A percentile compares a stretch with the other conserved stretches of the same genome.
Conservation (phyloP, 2,888 invertebrate genomes). For the Pyrrhosoma nymphula region DNA sequence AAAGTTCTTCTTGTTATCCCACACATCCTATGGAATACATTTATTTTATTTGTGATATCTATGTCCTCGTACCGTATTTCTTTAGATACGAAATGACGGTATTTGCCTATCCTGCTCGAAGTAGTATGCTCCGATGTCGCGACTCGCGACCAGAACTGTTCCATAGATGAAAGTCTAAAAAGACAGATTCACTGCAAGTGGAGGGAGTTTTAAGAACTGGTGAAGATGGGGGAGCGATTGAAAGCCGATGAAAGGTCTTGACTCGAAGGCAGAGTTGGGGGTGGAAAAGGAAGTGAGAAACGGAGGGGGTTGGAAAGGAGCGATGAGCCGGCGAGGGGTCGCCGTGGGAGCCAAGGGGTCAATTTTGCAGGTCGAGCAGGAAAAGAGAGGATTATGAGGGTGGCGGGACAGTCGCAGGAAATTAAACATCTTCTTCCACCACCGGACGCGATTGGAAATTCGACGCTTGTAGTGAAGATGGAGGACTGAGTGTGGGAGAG, state of each 20-base stretch:
- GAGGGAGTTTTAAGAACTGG: no score
- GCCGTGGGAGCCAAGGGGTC: neutral
- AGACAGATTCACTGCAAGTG: no score
- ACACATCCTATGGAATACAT: no score
- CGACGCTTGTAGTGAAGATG: neutral
- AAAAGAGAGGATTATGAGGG: neutral
- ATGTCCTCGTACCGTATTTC: no score
- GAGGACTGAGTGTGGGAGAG: neutral
- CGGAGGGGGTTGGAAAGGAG: neutral
- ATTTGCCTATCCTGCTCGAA: no score
- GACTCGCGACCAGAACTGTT: no score
- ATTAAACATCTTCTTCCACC: conserved; percentile 18
- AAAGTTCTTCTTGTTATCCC: no score
- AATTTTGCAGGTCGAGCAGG: neutral
- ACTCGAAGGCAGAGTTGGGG: neutral
- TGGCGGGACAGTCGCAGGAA: neutral
- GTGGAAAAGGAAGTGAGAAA: neutral
- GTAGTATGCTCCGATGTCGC: no score
- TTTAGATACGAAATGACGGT: no score
- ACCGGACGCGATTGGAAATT: neutral
- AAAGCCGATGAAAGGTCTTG: neutral
- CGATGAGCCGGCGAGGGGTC: neutral
- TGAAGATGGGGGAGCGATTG: neutral
- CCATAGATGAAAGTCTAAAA: no score
- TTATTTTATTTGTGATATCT: no score